These are phyloP conservation scores for Drosophila cognata DNA, from an alignment of 2,888 invertebrate species.

Conservation along the genomic window DNA sequence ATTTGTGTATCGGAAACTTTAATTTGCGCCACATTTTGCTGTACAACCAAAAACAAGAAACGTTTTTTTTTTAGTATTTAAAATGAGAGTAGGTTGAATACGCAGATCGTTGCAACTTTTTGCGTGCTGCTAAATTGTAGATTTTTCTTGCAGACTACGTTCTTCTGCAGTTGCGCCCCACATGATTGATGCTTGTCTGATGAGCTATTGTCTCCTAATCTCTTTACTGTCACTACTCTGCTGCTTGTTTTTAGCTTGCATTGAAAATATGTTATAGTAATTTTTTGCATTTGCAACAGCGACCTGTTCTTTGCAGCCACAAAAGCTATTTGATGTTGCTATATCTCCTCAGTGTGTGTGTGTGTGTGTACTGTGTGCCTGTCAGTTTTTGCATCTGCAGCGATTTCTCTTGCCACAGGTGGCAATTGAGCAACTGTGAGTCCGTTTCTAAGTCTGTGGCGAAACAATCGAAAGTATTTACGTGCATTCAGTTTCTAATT, in stretches of 20 bases:
- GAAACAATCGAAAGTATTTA: constrained; percentile 55
- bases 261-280: constrained; percentile 24
- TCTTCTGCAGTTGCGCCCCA: constrained; percentile 23
- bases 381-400: constrained; percentile 19
- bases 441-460: constrained; percentile 7
- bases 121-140: constrained; percentile 13
- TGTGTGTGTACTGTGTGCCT: too few species aligned
- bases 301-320: constrained; percentile 29
- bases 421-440: constrained; percentile 19
- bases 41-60: background rate
- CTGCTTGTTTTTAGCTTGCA: background rate
- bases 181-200: constrained; percentile 47
- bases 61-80: background rate
- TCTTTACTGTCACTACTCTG: constrained; percentile 1
- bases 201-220: constrained; percentile 35
- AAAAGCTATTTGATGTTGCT: background rate
- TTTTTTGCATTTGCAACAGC: constrained; percentile 17
- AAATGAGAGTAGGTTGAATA: constrained; percentile 2
- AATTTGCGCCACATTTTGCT: background rate
- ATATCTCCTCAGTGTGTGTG: background rate
- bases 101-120: constrained; percentile 8
- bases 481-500: constrained; percentile 39
- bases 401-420: constrained; percentile 37
- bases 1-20: background rate
- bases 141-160: constrained; percentile 18